A percentile compares a stretch with the other conserved stretches of the same genome.
These are phyloP conservation scores for Thalassaphorura encarpata DNA, from an alignment of 1,140 invertebrate species.

Conservation along the genomic window DNA sequence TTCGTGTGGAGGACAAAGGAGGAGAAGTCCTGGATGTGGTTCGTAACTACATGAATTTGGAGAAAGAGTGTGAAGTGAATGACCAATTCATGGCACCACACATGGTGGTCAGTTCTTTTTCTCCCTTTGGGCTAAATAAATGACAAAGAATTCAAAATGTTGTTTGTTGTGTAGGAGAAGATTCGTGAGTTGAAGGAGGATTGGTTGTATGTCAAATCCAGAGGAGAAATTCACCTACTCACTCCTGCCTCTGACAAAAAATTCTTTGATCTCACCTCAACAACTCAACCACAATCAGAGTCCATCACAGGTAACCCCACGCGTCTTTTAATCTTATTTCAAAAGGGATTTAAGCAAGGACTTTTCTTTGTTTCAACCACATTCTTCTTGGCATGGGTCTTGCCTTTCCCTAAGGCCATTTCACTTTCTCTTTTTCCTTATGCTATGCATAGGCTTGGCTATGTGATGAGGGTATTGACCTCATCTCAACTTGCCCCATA, in stretches of 20 bases:
- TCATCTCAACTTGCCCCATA: too few relatives aligned
- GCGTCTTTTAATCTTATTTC: too few relatives aligned
- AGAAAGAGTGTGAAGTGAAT: constrained; percentile 39
- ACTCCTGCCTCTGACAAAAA: constrained; percentile 22
- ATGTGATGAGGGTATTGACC: too few relatives aligned
- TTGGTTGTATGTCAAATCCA: constrained; percentile 48
- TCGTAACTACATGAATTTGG: constrained; percentile 57
- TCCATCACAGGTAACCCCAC: too few relatives aligned
- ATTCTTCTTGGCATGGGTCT: too few relatives aligned
- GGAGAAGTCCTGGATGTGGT: constrained; percentile 54
- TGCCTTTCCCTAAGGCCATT: too few relatives aligned
- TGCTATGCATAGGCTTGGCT: too few relatives aligned
- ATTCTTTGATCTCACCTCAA: constrained; percentile 19
- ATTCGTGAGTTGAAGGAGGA: constrained; percentile 49
- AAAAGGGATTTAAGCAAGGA: too few relatives aligned
- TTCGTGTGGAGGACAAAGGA: constrained; percentile 46
- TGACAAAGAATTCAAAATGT: neutral
- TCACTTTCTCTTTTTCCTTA: too few relatives aligned
- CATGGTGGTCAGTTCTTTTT: constrained; percentile 21
- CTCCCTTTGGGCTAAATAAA: neutral
- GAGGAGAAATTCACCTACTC: constrained; percentile 35
- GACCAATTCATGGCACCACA: constrained; percentile 25
- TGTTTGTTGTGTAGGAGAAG: constrained; percentile 39
- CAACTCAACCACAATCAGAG: neutral
- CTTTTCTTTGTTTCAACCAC: too few relatives aligned